Base-by-base conservation (phyloP, 2,113 vertebrate genomes). In the Butorides virescens region DNA sequence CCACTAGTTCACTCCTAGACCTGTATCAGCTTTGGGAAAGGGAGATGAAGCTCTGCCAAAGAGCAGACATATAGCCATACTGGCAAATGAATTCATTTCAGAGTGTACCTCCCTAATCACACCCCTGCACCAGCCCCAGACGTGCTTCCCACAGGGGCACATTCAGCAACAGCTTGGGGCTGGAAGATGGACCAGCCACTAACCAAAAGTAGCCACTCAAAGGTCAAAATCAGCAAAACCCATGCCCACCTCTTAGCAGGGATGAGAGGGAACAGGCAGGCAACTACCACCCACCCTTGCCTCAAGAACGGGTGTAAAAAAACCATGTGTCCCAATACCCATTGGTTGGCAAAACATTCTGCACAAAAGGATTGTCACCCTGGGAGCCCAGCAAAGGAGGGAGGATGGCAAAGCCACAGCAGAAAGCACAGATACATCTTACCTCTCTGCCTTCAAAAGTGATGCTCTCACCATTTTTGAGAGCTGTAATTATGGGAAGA, bases 391-490 rank as follows among this genome's bases (percentile, higher is more conserved):
- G 16, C 1, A 13, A 59, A 79, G 34, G 34, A 59, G 22, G 49
- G 20, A 73, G 5, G 46, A 34, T 22, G 27, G 19, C 49, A 79
- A 26, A 92, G 55, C 37, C 62, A 73, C 23, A 67, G 25, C 13
- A 80, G 37, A 67, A 39, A 85, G 10, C 13, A 68, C 16, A 56
- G 12, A 5, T 6, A 29, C 5, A 19, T 16, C 90, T 92, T 91
- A 99, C 99, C 99, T 99, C 99, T 98, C 83, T 99, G 26, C 99
- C 99, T 92, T 99, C 98, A 6, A 98, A 98, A 2, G 90, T 98
- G 93, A 99, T 3, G 8, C 95, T 99, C 44, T 97, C 98, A 10
- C 99, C 99, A 0, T 97, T 96, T 93, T 99, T 99, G 68, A 99
- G 95, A 23, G 98, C 98, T 5, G 97, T 87, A 2, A 99, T 98